Evolutionary conservation across 2,888 invertebrate species (phyloP).

Genomic region (Amphipoea lucens): DNA sequence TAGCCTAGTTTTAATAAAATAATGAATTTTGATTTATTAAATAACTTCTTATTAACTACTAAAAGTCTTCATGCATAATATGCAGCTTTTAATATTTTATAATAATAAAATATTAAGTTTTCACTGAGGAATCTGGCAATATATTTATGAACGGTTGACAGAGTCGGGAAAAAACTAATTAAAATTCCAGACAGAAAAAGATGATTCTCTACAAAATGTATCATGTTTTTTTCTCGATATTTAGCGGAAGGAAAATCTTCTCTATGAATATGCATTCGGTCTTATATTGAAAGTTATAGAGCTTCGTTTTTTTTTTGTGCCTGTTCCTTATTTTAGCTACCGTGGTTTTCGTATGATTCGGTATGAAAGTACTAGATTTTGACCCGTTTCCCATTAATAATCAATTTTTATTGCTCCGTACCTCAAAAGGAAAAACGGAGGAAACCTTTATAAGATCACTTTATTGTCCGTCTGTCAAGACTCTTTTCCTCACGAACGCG

Average conservation of each 20-base stretch:
- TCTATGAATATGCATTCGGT: background rate
- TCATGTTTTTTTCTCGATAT: background rate
- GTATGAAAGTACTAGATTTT: no score
- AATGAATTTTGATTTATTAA: background rate
- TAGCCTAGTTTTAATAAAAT: no score
- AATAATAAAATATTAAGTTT: background rate
- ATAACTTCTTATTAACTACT: background rate
- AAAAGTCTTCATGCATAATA: background rate
- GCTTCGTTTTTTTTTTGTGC: background rate
- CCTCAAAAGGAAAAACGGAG: no score
- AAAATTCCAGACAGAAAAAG: slow-evolving; percentile 28
- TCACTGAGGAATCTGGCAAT: background rate
- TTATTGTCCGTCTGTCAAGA: no score
- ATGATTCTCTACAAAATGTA: background rate
- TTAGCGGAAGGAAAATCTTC: background rate
- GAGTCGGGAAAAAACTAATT: slow-evolving; percentile 15
- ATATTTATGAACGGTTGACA: slow-evolving; percentile 4
- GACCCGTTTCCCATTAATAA: no score
- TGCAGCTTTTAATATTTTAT: background rate
- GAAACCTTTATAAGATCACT: no score
- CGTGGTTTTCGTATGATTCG: no score
- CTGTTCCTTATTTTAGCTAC: background rate
- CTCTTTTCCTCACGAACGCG: no score
- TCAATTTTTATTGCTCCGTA: no score
- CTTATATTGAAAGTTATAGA: background rate